Evolutionary conservation across 2,888 invertebrate genomes (phyloP), one percentile per base, ranked within the genome.

Genomic region (Fabriciana adippe): DNA sequence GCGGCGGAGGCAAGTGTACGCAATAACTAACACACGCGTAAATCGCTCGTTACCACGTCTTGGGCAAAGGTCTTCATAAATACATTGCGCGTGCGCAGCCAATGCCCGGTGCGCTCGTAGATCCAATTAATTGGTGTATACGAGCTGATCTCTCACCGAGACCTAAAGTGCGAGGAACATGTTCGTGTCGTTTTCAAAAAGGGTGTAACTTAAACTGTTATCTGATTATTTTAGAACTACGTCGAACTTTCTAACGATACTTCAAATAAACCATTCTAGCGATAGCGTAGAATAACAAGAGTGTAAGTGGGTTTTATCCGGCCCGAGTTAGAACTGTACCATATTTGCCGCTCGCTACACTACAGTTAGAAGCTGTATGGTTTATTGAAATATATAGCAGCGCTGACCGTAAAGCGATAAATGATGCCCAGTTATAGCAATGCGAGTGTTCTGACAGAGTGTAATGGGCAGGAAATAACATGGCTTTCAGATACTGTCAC

Each of bases 381-480:
- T 48, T 26, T 48, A 59, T 48, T 31, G 59, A 59, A 59, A 59
- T 59, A 47, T 59, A 48, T 59, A 59, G 59, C 11, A 26, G 26
- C 15, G 21, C n/a, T 26, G 59, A 59, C 21, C 59, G 59, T 59
- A 48, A 59, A 59, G 26, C 57, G 47, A 59, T 48, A 59, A 59
- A 59, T 59, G 59, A 59, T 59, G 59, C 26, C 59, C 59, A n/a
- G n/a, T n/a, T 59, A 59, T 21, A 48, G 26, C 48, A 8, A 14
- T 26, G 47, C n/a, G 57, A n/a, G 57, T 47, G 57, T 21, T 26
- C 57, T 45, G 57, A n/a, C 57, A 21, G n/a, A 8, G 57, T 5
- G 26, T n/a, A n/a, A n/a, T 47, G 47, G 47, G 18, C 45, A 41
- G 41, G 35, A 18, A 53, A 56, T 45, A 6, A 56, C 56, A 45